These are phyloP conservation scores for Pollenia labialis DNA, from an alignment of 2,888 invertebrate genomes.

Conservation along the genomic window DNA sequence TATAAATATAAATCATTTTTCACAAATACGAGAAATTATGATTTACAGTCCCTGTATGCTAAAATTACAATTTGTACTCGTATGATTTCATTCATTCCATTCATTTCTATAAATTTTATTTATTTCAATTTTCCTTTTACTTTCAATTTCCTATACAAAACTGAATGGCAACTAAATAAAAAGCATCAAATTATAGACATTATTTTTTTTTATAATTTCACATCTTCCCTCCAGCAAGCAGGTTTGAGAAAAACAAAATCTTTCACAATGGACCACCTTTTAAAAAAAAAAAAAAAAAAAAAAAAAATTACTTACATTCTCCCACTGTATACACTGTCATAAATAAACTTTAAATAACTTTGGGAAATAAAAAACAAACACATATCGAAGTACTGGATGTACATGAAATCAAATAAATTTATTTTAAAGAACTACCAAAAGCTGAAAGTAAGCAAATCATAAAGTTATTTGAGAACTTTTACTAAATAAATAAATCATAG, in stretches of 20 bases:
- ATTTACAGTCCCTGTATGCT: slow-evolving; percentile 67
- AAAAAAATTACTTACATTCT: slow-evolving; percentile 38
- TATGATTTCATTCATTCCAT: slow-evolving; percentile 50
- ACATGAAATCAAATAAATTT: slow-evolving; percentile 8
- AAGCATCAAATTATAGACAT: slow-evolving; percentile 70
- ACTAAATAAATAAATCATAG: slow-evolving; percentile 45
- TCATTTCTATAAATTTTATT: slow-evolving; percentile 47
- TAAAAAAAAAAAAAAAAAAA: slow-evolving; percentile 30
- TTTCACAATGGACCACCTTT: slow-evolving; percentile 49
- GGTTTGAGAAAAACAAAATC: neutral
- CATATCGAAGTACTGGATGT: neutral
- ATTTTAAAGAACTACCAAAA: neutral
- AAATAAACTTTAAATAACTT: slow-evolving; percentile 50
- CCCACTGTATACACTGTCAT: slow-evolving; percentile 7
- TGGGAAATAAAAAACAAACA: neutral
- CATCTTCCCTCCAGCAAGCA: slow-evolving; percentile 16
- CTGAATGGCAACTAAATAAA: slow-evolving; percentile 52
- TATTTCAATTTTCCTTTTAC: slow-evolving; percentile 5
- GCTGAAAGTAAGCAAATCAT: slow-evolving; percentile 59
- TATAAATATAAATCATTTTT: slow-evolving; percentile 69
- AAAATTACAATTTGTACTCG: slow-evolving; percentile 64
- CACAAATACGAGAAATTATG: slow-evolving; percentile 45
- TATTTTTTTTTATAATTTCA: slow-evolving; percentile 31
- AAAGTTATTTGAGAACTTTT: slow-evolving; percentile 49
- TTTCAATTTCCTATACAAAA: slow-evolving; percentile 42